Evolutionary conservation across 2,797 vertebrate genomes (phyloP).

Genomic region (Cetoscarus ocellatus): DNA sequence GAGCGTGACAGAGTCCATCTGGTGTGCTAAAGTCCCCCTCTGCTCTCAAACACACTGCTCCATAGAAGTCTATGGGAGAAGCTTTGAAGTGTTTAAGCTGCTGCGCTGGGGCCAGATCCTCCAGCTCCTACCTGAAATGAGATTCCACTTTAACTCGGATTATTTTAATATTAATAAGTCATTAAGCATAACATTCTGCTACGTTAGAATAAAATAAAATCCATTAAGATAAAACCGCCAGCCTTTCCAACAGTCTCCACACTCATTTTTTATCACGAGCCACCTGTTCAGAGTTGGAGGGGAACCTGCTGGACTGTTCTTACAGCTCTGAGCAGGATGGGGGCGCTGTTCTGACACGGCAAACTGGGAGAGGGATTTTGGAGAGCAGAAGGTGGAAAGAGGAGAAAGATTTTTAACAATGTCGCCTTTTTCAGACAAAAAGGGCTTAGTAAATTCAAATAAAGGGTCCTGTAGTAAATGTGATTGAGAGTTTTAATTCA

Average conservation of each 20-base stretch:
- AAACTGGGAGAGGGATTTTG: conserved; percentile 32
- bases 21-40: conserved; percentile 81
- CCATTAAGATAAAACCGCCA: conserved; percentile 21
- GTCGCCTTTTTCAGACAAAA: conserved; percentile 35
- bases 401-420: conserved; percentile 60
- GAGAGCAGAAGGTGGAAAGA: conserved; percentile 70
- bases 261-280: conserved; percentile 53
- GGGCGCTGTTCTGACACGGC: conserved; percentile 64
- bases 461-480: background rate
- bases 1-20: conserved; percentile 85
- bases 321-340: conserved; percentile 48
- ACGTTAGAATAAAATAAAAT: conserved; percentile 13
- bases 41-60: conserved; percentile 73
- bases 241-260: conserved; percentile 47
- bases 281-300: conserved; percentile 74
- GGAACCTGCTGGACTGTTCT: conserved; percentile 59
- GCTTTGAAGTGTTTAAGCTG: conserved; percentile 64
- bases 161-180: conserved; percentile 42
- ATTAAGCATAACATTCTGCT: background rate
- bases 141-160: conserved; percentile 29
- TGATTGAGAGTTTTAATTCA: too few relatives aligned
- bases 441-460: background rate
- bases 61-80: conserved; percentile 61
- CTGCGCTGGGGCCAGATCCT: conserved; percentile 43
- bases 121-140: conserved; percentile 66